A percentile compares a stretch with the other conserved stretches of the same genome.
Conservation (phyloP, 2,113 vertebrate genomes). For the Proteles cristata region DNA sequence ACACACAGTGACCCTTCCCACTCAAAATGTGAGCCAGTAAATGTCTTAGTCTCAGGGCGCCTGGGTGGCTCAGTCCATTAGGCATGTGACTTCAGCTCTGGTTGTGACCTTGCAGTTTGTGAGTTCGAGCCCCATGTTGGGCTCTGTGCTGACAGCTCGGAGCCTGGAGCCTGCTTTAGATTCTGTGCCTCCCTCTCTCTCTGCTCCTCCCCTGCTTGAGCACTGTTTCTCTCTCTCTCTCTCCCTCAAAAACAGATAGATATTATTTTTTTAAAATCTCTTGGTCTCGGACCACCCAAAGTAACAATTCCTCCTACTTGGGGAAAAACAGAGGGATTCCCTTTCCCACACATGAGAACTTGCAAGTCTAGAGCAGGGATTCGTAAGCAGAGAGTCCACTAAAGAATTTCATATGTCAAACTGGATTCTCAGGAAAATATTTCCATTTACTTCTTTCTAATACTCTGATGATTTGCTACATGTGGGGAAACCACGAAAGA, state of each 20-base stretch:
- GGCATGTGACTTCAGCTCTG: too few species aligned
- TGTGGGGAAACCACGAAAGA: neutral
- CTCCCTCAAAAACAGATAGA: too few species aligned
- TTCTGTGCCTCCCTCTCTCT: too few species aligned
- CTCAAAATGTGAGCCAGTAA: neutral
- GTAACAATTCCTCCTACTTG: neutral
- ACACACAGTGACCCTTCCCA: neutral
- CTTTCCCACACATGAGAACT: neutral
- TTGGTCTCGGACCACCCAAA: neutral
- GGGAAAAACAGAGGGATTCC: neutral
- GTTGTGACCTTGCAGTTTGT: too few species aligned
- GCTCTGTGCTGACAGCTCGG: too few species aligned
- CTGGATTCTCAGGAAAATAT: neutral
- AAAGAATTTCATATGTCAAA: neutral
- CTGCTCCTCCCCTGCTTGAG: too few species aligned
- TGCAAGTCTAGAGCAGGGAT: neutral
- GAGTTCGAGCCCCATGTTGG: too few species aligned
- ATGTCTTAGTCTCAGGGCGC: neutral
- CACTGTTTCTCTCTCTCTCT: too few species aligned
- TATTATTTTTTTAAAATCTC: neutral
- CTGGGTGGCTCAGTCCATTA: too few species aligned
- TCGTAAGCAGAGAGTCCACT: neutral
- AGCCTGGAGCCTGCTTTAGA: too few species aligned
- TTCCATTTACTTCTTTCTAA: neutral
- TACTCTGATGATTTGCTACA: neutral